Conservation (phyloP, 2,113 vertebrate species). For the Helogale parvula region DNA sequence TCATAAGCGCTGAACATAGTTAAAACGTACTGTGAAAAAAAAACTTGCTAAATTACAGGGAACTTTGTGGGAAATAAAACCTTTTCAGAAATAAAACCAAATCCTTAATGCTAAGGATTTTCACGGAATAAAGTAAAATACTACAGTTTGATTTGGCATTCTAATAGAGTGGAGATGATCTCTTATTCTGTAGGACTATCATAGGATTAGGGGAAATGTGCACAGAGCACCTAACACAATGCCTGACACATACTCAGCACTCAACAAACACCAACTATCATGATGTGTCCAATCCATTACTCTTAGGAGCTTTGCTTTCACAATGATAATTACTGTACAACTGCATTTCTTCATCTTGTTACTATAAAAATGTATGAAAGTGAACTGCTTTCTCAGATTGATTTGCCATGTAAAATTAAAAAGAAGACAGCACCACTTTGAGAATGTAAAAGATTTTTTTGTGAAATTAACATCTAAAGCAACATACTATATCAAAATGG, state of each 20-base stretch:
- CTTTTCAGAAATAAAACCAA: slow-evolving; percentile 64
- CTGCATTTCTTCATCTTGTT: background rate
- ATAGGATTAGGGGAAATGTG: background rate
- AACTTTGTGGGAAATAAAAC: slow-evolving; percentile 61
- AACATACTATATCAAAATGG: background rate
- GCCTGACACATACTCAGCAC: background rate
- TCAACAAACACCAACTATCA: background rate
- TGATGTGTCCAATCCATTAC: background rate
- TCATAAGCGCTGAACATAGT: slow-evolving; percentile 68
- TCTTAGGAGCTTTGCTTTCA: background rate
- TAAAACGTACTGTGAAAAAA: slow-evolving; percentile 70
- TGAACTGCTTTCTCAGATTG: background rate
- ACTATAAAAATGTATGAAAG: slow-evolving; percentile 7
- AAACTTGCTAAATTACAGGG: slow-evolving; percentile 69
- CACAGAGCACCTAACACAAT: background rate
- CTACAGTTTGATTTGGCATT: background rate
- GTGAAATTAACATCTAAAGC: slow-evolving; percentile 37
- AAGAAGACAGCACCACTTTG: slow-evolving; percentile 3
- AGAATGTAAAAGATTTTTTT: background rate
- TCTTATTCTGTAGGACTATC: background rate
- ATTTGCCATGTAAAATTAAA: background rate
- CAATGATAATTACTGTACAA: background rate
- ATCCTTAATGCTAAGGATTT: slow-evolving; percentile 46
- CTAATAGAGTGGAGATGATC: background rate
- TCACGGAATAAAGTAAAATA: slow-evolving; percentile 31